A percentile compares a stretch with the other conserved stretches of the same genome.
Conservation (phyloP, 37 sponge, comb jelly and placozoan genomes). For the Hormiphora californensis region DNA sequence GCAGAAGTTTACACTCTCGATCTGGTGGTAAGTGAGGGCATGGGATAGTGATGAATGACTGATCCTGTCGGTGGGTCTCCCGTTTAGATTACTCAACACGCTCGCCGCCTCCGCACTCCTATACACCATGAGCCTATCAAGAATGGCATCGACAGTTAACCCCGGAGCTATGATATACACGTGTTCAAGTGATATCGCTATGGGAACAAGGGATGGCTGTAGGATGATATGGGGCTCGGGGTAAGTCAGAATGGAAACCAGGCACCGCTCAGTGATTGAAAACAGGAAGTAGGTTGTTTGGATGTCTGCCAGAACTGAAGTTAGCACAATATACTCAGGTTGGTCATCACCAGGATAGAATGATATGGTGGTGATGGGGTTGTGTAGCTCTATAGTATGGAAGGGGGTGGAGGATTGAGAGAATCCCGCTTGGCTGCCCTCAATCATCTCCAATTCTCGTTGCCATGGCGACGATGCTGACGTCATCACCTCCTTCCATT, state of each 20-base stretch:
- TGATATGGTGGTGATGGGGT: neutral
- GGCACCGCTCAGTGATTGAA: neutral
- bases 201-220: neutral
- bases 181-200: neutral
- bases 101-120: slow-evolving; percentile 36
- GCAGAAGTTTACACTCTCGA: slow-evolving; percentile 35
- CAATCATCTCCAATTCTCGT: neutral
- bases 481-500: neutral
- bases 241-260: neutral
- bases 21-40: slow-evolving; percentile 46
- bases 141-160: neutral
- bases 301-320: neutral
- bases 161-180: slow-evolving; percentile 3
- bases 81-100: neutral
- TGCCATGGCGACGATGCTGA: neutral
- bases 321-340: neutral
- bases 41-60: slow-evolving; percentile 21
- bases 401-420: neutral
- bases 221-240: neutral
- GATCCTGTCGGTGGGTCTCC: slow-evolving; percentile 24
- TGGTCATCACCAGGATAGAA: neutral
- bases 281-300: slow-evolving; percentile 24
- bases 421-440: too few species aligned
- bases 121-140: neutral
- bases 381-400: neutral